Percentiles rank a stretch among this genome's conserved stretches.
These are phyloP conservation scores for Hypomecis atomaria DNA, from an alignment of 2,888 invertebrate species.

Conservation along the genomic window DNA sequence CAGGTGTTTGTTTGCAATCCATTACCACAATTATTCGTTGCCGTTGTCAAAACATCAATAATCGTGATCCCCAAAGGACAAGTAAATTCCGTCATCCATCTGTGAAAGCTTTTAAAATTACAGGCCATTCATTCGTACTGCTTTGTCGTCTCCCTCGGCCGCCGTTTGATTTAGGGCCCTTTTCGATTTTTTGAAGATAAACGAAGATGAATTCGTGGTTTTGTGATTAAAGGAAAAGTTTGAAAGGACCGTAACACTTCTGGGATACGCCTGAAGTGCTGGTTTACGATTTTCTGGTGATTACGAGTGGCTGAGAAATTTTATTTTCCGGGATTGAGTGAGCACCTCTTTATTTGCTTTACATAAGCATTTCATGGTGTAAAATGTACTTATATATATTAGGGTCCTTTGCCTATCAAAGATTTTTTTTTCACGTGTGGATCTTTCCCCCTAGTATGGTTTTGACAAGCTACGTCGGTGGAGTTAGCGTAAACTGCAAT, in stretches of 20 bases:
- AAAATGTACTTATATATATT: too few species aligned
- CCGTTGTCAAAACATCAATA: conserved; percentile 82
- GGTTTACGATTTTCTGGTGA: conserved; percentile 1
- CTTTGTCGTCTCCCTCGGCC: conserved; percentile 74
- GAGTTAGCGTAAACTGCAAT: too few species aligned
- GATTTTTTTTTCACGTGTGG: too few species aligned
- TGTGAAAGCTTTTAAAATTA: conserved; percentile 82
- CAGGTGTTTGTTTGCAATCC: conserved; percentile 48
- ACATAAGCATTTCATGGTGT: too few species aligned
- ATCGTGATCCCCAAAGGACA: conserved; percentile 67
- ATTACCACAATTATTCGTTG: conserved; percentile 64
- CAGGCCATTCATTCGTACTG: conserved; percentile 77
- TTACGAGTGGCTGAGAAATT: neutral
- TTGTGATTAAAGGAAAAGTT: conserved; percentile 40
- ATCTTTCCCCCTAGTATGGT: too few species aligned
- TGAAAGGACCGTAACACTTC: conserved; percentile 15
- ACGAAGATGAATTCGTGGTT: conserved; percentile 41
- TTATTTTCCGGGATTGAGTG: neutral
- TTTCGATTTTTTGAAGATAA: conserved; percentile 45
- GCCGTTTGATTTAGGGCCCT: conserved; percentile 65
- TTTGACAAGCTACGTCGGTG: too few species aligned
- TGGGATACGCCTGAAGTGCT: conserved; percentile 17
- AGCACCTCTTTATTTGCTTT: too few species aligned
- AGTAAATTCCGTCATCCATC: conserved; percentile 70
- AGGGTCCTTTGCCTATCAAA: too few species aligned